Percentiles rank a stretch among this genome's conserved stretches.
Conservation (phyloP, 2,797 vertebrate genomes). For the Chrysocyon brachyurus region DNA sequence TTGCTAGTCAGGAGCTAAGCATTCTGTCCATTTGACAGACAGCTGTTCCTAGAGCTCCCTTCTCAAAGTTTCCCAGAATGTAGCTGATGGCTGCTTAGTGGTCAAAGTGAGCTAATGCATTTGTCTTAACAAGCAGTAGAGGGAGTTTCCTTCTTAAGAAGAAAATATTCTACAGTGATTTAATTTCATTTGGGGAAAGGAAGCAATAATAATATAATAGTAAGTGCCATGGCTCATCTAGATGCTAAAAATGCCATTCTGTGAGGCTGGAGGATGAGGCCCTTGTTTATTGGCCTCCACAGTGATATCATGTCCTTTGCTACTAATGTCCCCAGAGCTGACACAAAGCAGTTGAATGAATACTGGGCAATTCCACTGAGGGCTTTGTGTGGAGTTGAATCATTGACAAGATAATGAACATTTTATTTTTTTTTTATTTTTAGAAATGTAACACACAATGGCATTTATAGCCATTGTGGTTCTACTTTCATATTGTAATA, state of each 20-base stretch:
- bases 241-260: conserved; percentile 43
- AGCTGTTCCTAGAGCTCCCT: not conserved
- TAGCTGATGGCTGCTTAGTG: not conserved
- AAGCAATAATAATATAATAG: not conserved
- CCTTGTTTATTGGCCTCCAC: conserved; percentile 21
- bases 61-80: not conserved
- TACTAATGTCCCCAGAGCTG: not conserved
- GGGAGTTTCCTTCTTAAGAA: not conserved
- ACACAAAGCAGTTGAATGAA: conserved; percentile 55
- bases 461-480: conserved; percentile 71
- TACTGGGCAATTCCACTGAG: conserved; percentile 1
- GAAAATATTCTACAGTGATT: conserved; percentile 12
- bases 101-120: not conserved
- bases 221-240: not conserved
- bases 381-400: conserved; percentile 53
- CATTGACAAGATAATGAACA: conserved; percentile 77
- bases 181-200: conserved; percentile 15
- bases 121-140: not conserved
- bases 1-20: not conserved
- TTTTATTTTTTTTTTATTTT: conserved; percentile 81
- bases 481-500: conserved; percentile 76
- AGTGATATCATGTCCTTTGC: conserved; percentile 46
- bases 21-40: not conserved
- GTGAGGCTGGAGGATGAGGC: not conserved
- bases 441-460: conserved; percentile 75